phyloP scores from a whole-genome alignment of 2,113 vertebrate species.

The Heterocephalus glaber region DNA sequence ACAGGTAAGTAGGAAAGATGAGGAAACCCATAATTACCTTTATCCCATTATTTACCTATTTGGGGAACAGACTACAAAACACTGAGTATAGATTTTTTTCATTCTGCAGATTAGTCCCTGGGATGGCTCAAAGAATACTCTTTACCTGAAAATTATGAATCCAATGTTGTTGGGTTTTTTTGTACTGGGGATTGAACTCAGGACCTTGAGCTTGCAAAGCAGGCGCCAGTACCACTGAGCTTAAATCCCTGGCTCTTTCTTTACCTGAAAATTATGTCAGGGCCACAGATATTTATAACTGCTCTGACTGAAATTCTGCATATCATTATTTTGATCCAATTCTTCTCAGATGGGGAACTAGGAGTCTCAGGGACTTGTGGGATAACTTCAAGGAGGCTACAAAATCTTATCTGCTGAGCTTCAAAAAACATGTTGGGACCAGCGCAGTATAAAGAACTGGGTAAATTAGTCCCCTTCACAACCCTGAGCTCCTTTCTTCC shows the following conservation, averaged over 20 bases:
- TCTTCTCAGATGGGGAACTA: conserved; percentile 32
- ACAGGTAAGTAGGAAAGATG: conserved; percentile 56
- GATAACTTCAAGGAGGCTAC: conserved; percentile 61
- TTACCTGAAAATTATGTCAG: conserved; percentile 28
- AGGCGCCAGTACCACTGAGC: no score
- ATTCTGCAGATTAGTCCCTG: not conserved
- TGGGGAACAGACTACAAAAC: conserved; percentile 16
- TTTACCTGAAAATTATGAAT: conserved; percentile 41
- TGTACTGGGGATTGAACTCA: no score
- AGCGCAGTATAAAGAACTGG: conserved; percentile 23
- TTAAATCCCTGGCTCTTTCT: no score
- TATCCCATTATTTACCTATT: conserved; percentile 67
- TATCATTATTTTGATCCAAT: conserved; percentile 34
- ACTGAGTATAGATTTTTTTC: conserved; percentile 38
- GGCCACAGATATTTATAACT: not conserved
- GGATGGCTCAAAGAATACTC: not conserved
- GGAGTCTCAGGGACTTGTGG: not conserved
- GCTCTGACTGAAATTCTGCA: not conserved
- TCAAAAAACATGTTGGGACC: conserved; percentile 66
- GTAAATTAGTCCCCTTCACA: conserved; percentile 50
- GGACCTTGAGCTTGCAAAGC: no score
- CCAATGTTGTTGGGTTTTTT: no score
- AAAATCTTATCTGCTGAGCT: conserved; percentile 59
- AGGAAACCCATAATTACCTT: conserved; percentile 66
- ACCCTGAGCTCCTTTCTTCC: conserved; percentile 7